A percentile compares a stretch with the other conserved stretches of the same genome.
These are phyloP conservation scores for Parazoanthus swiftii DNA, from an alignment of 92 coral and sea anemone species.

Conservation along the genomic window DNA sequence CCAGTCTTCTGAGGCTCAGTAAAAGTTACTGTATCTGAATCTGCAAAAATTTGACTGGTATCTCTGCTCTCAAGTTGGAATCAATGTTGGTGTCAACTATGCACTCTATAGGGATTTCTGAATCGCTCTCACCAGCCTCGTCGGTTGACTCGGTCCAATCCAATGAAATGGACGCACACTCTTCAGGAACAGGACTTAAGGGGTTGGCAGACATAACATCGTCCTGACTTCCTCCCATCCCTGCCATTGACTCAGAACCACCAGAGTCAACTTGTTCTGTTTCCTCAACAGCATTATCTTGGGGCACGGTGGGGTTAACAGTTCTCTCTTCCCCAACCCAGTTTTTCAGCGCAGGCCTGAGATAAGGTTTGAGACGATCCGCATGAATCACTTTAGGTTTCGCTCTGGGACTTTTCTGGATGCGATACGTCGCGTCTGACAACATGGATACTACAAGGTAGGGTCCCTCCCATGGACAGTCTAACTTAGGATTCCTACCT, in stretches of 20 bases:
- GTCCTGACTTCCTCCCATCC: not conserved
- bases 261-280: constrained; percentile 17
- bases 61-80: not conserved
- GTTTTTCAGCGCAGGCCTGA: constrained; percentile 44
- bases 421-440: constrained; percentile 57
- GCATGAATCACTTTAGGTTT: constrained; percentile 53
- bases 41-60: constrained; percentile 14
- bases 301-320: not conserved
- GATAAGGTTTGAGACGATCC: constrained; percentile 50
- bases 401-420: constrained; percentile 35
- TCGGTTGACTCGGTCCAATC: not conserved
- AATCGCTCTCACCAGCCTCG: not conserved
- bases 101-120: not conserved
- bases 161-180: not conserved
- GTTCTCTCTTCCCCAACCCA: constrained; percentile 29
- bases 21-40: not conserved
- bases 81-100: not conserved
- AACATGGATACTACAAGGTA: constrained; percentile 45
- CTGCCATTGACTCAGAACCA: constrained; percentile 17
- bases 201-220: not conserved
- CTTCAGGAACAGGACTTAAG: constrained; percentile 2
- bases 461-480: constrained; percentile 59
- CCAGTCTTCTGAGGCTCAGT: not conserved
- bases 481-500: constrained; percentile 51
- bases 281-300: not conserved